Base-by-base conservation (phyloP, 1,140 invertebrate species). In the Chironomus tepperi region DNA sequence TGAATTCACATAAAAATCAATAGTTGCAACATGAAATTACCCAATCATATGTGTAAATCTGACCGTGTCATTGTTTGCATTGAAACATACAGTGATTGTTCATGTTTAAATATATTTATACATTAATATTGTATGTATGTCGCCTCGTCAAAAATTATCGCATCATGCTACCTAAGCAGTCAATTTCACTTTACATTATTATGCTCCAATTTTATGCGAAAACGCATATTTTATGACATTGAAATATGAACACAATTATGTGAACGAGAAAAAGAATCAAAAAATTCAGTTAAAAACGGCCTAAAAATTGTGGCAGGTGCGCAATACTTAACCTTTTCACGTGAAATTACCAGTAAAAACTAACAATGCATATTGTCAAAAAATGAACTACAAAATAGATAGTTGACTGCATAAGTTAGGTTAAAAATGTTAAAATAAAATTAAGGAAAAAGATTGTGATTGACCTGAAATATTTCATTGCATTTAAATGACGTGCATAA, bases 241-340 rank as follows among this genome's bases (percentile, higher is more conserved):
- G 47, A 57, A 57, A 15, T n/a, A 15, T 57, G 12, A 57, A 5
- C 15, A 47, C 43, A 47, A 47, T 47, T 12, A 57, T n/a, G 10
- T n/a, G 12, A 34, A 34, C 5, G 24, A 34, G 24, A 34, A 34
- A n/a, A 34, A 34, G 24, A 34, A 34, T 34, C 24, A 34, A 57
- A 3, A 57, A 15, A 15, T 75, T 18, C 21, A 18, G 74, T 43
- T 73, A 73, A 64, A 57, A 47, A 73, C 67, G 43, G 64, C 42
- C 73, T 43, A 24, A 64, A 75, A 73, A 43, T 57, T 43, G 65
- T 43, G 34, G 67, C 72, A 75, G 47, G 43, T 73, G 74, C 47
- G n/a, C 80, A 81, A 81, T 76, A 80, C 78, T 79, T 79, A 81
- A 79, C 79, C 80, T 70, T 70, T 64, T 74, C 73, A 43, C 43